Evolutionary conservation across 2,113 vertebrate genomes (phyloP).

Genomic region (Pagrus major): DNA sequence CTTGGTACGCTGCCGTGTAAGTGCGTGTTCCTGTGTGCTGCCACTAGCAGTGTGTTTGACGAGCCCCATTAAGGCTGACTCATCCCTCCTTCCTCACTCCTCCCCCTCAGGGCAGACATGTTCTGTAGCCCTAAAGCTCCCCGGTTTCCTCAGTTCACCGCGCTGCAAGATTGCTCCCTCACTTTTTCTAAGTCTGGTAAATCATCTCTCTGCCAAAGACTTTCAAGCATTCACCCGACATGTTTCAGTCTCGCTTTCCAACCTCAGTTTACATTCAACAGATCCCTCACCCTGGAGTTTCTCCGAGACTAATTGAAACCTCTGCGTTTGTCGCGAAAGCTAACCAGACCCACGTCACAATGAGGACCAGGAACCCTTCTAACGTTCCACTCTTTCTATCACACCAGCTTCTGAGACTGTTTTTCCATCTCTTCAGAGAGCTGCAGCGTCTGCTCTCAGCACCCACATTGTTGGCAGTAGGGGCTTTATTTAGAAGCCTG

Average conservation of each 20-base stretch:
- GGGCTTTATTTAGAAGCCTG: slow-evolving; percentile 86
- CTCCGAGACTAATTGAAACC: slow-evolving; percentile 43
- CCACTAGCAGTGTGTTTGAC: slow-evolving; percentile 51
- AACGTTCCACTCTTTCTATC: slow-evolving; percentile 61
- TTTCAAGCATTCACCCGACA: slow-evolving; percentile 18
- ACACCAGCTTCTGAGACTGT: slow-evolving; percentile 63
- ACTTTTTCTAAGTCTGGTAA: not conserved
- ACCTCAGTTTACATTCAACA: slow-evolving; percentile 41
- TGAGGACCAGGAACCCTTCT: slow-evolving; percentile 66
- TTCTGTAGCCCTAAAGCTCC: slow-evolving; percentile 56
- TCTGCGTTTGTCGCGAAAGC: slow-evolving; percentile 54
- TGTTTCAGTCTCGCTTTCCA: slow-evolving; percentile 28
- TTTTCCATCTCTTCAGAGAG: slow-evolving; percentile 76
- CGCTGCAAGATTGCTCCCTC: slow-evolving; percentile 26
- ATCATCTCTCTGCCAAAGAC: slow-evolving; percentile 3
- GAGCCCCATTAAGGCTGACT: slow-evolving; percentile 71
- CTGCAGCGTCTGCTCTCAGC: slow-evolving; percentile 72
- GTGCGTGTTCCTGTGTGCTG: slow-evolving; percentile 26
- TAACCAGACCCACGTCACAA: slow-evolving; percentile 54
- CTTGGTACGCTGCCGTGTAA: slow-evolving; percentile 25
- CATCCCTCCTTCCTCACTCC: slow-evolving; percentile 58
- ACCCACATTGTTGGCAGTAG: slow-evolving; percentile 80
- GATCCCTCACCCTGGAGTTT: slow-evolving; percentile 38
- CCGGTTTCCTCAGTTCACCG: slow-evolving; percentile 28
- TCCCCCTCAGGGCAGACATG: slow-evolving; percentile 58